These are phyloP conservation scores for Stramonita haemastoma DNA, from an alignment of 2,888 invertebrate genomes.

Conservation along the genomic window DNA sequence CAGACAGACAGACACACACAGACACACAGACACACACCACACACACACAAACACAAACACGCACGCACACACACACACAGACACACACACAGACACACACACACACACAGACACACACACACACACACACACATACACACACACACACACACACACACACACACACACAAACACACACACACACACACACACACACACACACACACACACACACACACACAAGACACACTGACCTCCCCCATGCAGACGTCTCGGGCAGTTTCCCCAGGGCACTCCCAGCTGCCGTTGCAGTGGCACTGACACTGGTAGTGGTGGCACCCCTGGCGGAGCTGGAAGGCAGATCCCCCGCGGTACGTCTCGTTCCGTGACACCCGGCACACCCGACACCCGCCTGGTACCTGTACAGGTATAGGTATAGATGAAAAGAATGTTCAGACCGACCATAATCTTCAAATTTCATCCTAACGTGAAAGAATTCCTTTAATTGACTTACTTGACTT, in stretches of 20 bases:
- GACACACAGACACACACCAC: not conserved
- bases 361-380: constrained; percentile 59
- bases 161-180: not conserved
- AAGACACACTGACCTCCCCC: constrained; percentile 27
- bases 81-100: constrained; percentile 10
- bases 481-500: no score
- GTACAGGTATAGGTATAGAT: not conserved
- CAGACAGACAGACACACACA: not conserved
- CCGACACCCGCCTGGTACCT: constrained; percentile 52
- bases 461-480: no score
- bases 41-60: constrained; percentile 7
- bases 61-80: constrained; percentile 29
- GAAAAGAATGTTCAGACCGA: no score
- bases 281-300: constrained; percentile 64
- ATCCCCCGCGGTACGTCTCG: constrained; percentile 50
- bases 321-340: constrained; percentile 54
- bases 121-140: not conserved
- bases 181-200: not conserved
- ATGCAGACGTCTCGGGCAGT: constrained; percentile 57
- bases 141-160: not conserved
- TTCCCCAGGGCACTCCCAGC: constrained; percentile 66
- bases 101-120: not conserved
- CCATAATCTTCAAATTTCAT: no score
- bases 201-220: not conserved
- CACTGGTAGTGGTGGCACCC: constrained; percentile 62